Base-by-base conservation (phyloP, 2,888 invertebrate species). In the Pimpla rufipes region DNA sequence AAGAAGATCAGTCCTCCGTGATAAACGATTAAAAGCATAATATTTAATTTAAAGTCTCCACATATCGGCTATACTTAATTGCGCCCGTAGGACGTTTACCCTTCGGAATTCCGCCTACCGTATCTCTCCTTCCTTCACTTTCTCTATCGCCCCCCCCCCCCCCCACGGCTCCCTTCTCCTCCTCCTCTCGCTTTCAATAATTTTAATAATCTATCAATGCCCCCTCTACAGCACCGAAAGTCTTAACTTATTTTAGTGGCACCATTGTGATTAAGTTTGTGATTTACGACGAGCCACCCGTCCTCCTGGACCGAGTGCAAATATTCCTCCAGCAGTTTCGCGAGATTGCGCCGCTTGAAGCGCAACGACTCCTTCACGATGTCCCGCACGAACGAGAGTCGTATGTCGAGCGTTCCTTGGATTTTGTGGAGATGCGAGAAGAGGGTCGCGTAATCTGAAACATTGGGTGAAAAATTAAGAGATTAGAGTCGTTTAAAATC, bases 301-400 rank as follows among this genome's bases (percentile, higher is more conserved):
- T 93, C 92, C 59, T 92, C 90, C 84, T 93, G 92, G 47, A 92
- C 87, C 81, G 94, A 94, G 83, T 93, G 93, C 87, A 95, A 91
- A 91, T 95, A 95, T 90, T 96, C 96, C 92, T 96, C 96, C 83
- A 97, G 94, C 81, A 96, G 92, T 89, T 95, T 94, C 40, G 96
- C 96, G 85, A 97, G 94, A 87, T 95, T 95, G 91, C 96, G 96
- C 88, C 97, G 94, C 92, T 97, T 97, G 93, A 97, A 97, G 89
- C 97, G 94, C 88, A 96, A 94, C 62, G 97, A 96, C 94, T 97
- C 97, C 88, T 95, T 95, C 88, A 97, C 96, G 85, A 97, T 95
- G 90, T 97, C 96, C 87, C 95, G 95, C 84, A 97, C 94, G 93
- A 97, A 95, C 89, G 95, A 95, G 87, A 96, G 95, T 93, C 96